Evolutionary conservation across 2,888 invertebrate species (phyloP), one percentile per base, ranked within the genome.

Genomic region (Parnassius orleans): DNA sequence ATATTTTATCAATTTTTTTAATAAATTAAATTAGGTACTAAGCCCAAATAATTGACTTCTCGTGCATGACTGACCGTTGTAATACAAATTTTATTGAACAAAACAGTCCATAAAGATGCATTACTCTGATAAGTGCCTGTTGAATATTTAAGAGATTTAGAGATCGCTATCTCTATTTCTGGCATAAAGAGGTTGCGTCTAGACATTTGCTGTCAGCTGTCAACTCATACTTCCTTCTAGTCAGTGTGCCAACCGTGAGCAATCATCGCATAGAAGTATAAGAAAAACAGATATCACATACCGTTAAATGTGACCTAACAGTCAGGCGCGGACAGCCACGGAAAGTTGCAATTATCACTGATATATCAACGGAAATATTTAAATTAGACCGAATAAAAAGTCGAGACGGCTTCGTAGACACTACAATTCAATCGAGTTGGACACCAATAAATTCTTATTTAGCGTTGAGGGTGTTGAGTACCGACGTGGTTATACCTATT

Each of bases 171-270:
- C 56, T 53, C 47, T 47, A 24, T 55, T 52, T 55, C 19, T 14
- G 48, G 9, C 12, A 48, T 53, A 60, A 60, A 60, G 47, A 43
- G 63, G 63, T 33, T 53, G 53, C 60, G 55, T 60, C 73, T 71
- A 73, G 76, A 74, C 74, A 69, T 64, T 69, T 69, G 74, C 66
- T 74, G 80, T 80, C 84, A 78, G 72, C 75, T 77, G 78, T 80
- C 79, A 75, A 75, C 69, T 75, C 70, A 71, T 73, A 74, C 68
- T 73, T 72, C 75, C 75, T 68, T 66, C 46, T 80, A 84, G 83
- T 83, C 80, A 85, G 83, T 84, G 71, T 82, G 85, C 77, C 81
- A 77, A 73, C 75, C 81, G 79, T 81, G 79, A 79, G 81, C 75
- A 77, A 78, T 80, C 78, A 75, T 72, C 72, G 68, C 70, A 71